Base-by-base conservation (phyloP, 2,888 invertebrate species). In the Rotaria sp. region DNA sequence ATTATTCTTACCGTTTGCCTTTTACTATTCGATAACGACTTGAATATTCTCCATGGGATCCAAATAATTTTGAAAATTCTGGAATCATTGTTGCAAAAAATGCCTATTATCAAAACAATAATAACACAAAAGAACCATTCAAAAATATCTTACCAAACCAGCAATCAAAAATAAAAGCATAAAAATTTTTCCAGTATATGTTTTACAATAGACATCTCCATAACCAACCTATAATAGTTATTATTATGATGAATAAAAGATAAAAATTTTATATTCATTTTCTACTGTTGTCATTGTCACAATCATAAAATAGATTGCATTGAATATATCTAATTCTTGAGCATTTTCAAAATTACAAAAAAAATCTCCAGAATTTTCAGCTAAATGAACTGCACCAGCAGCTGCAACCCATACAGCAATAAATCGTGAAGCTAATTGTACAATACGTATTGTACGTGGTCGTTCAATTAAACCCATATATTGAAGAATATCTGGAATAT, bases 81-180 rank as follows among this genome's bases (percentile, higher is more conserved):
- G 98, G 98, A 93, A 99, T 96, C 95, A 97, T 97, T 94, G 96
- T 97, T 94, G 98, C 97, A 95, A 99, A 99, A 95, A 98, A 96
- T 94, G 98, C 98, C 97, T 97, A 35, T 26, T 21, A 67, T n/a
- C 15, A 59, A 59, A 38, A 84, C 7, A n/a, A 3, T 0, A 57
- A 52, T n/a, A 15, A n/a, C 45, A 45, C 11, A 55, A 84, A 87
- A 35, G 59, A 11, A 41, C 24, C 4, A 26, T 52, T 35, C 7
- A 24, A 15, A 18, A 84, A 48, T 84, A 48, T 95, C 96, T 97
- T 94, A 99, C 98, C 96, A 99, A 96, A 93, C 98, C 98, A 93
- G 97, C 97, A 92, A 99, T 95, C 1, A 57, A 30, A 57, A 57
- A 84, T 24, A 57, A 13, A 10, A 57, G 52, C 84, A 84, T 57